Percentiles rank a stretch among this genome's conserved stretches.
These are phyloP conservation scores for Heterodera filipjevi DNA, from an alignment of 2,888 invertebrate genomes.

Conservation along the genomic window DNA sequence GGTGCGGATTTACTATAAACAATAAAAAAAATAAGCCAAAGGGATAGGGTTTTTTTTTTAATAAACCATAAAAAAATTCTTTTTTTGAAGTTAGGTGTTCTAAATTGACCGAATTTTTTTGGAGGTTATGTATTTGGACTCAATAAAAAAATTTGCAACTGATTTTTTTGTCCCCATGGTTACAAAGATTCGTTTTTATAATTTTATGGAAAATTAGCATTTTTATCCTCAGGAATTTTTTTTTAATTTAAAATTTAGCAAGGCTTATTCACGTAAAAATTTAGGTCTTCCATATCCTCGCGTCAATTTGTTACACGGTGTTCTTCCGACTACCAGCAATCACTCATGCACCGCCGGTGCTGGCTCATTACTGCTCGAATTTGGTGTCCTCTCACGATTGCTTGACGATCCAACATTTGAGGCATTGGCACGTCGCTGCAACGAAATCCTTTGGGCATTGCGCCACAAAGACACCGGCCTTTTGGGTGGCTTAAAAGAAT, in stretches of 20 bases:
- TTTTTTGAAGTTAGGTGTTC: too few species aligned
- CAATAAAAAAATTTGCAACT: too few species aligned
- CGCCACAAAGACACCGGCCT: slow-evolving; percentile 72
- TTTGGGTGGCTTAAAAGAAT: slow-evolving; percentile 67
- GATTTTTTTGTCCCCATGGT: too few species aligned
- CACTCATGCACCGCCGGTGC: slow-evolving; percentile 74
- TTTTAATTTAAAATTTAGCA: too few species aligned
- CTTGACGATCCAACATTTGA: slow-evolving; percentile 72
- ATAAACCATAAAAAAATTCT: too few species aligned
- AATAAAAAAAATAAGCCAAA: too few species aligned
- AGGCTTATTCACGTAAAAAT: slow-evolving; percentile 48
- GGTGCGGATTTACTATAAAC: slow-evolving; percentile 66
- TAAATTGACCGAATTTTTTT: too few species aligned
- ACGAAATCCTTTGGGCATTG: slow-evolving; percentile 70
- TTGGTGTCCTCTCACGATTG: slow-evolving; percentile 72
- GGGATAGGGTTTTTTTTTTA: too few species aligned
- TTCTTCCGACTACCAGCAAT: slow-evolving; percentile 69
- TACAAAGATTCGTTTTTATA: too few species aligned
- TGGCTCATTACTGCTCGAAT: slow-evolving; percentile 72
- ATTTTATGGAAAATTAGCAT: too few species aligned
- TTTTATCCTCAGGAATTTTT: too few species aligned
- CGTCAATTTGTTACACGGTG: slow-evolving; percentile 71
- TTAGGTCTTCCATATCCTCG: slow-evolving; percentile 65
- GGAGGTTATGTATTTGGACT: too few species aligned
- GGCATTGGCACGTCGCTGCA: slow-evolving; percentile 71